phyloP scores from a whole-genome alignment of 2,797 vertebrate species.

The Pyrocephalus nanus region DNA sequence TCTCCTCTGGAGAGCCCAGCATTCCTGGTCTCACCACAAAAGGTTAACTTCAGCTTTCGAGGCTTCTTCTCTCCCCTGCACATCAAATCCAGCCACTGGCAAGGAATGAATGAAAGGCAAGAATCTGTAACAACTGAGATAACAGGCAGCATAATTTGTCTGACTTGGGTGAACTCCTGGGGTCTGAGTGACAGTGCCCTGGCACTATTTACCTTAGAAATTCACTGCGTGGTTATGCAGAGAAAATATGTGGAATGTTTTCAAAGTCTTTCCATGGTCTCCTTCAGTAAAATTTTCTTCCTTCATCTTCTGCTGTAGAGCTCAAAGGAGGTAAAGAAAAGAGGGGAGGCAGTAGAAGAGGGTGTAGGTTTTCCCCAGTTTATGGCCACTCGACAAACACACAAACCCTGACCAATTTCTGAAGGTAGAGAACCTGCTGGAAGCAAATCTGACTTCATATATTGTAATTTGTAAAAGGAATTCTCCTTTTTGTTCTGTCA shows the following conservation, averaged over 20 bases:
- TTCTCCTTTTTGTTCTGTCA: neutral
- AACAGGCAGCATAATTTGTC: slow-evolving; percentile 19
- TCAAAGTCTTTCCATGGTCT: neutral
- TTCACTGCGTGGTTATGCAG: neutral
- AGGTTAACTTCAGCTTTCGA: slow-evolving; percentile 4
- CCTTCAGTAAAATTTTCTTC: neutral
- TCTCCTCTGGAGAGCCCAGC: neutral
- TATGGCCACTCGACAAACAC: neutral
- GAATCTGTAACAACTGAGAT: slow-evolving; percentile 27
- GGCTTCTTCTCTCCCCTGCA: neutral
- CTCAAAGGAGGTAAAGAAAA: neutral
- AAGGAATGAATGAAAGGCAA: slow-evolving; percentile 43
- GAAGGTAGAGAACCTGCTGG: neutral
- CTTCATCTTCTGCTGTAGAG: neutral
- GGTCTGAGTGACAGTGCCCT: slow-evolving; percentile 42
- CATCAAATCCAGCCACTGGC: slow-evolving; percentile 11
- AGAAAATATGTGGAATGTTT: slow-evolving; percentile 22
- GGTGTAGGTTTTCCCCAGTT: neutral
- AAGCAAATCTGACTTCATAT: neutral
- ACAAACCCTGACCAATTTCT: neutral
- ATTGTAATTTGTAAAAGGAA: neutral
- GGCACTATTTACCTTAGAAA: neutral
- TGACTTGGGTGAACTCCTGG: slow-evolving; percentile 20
- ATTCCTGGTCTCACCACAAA: neutral
- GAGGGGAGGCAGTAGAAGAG: neutral